Conservation (phyloP, 2,888 invertebrate genomes). For the Drosophila pseudotakahashii region DNA sequence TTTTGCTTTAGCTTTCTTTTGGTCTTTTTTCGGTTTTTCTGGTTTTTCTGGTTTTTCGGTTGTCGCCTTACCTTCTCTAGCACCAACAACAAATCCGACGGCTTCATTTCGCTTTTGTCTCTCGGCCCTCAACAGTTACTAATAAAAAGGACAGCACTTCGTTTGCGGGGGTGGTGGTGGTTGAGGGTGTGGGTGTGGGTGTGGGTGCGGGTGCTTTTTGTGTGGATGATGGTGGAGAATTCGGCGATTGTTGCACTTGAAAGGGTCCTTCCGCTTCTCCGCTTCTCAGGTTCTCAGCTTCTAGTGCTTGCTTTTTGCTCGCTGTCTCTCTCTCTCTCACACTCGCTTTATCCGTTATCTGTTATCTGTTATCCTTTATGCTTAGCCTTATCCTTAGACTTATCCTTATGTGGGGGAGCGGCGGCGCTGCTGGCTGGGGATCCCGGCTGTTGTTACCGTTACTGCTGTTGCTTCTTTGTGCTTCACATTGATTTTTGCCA, state of each 20-base stretch:
- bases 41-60: background rate
- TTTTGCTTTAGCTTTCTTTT: constrained; percentile 4
- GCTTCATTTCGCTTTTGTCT: constrained; percentile 71
- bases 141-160: constrained; percentile 4
- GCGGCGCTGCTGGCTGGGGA: constrained; percentile 42
- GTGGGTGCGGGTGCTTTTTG: background rate
- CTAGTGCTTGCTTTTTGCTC: constrained; percentile 5
- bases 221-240: constrained; percentile 3
- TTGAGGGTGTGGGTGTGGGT: no score
- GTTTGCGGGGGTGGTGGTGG: background rate
- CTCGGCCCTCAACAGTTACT: constrained; percentile 24
- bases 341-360: constrained; percentile 11
- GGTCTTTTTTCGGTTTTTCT: constrained; percentile 6
- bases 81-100: constrained; percentile 80
- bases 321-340: constrained; percentile 27
- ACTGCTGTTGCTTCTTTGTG: constrained; percentile 63
- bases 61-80: constrained; percentile 79
- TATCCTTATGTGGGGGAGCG: constrained; percentile 29
- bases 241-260: constrained; percentile 24
- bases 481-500: constrained; percentile 77
- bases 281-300: background rate
- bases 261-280: constrained; percentile 4
- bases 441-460: constrained; percentile 42
- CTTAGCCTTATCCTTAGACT: background rate
- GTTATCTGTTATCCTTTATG: background rate